Evolutionary conservation across 2,113 vertebrate genomes (phyloP), one percentile per base, ranked within the genome.

Genomic region (Microtus ochrogaster): DNA sequence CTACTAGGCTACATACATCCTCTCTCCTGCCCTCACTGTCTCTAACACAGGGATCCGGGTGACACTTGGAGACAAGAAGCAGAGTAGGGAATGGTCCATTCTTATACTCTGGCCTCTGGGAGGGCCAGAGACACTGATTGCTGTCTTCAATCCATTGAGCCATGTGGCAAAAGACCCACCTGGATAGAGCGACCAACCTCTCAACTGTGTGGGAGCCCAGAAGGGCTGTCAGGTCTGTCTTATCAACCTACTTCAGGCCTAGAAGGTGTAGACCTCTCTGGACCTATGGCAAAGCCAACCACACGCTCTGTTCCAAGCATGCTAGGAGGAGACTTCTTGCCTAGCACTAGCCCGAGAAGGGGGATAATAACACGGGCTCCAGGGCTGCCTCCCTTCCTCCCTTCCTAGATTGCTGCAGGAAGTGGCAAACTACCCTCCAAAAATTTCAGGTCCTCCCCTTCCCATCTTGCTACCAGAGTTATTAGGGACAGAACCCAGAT

Each of bases 341-440:
- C 66, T 36, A 63, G 11, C 52, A 17, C 49, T 24, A 26, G n/a
- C 68, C 85, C 8, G 3, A 68, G 19, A 39, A 11, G 4, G 24
- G 81, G 2, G 9, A 0, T 52, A 65, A 52, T 5, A 24, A 24
- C 30, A 3, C 0, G 19, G 41, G 1, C 2, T 33, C 72, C 3
- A 1, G n/a, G 17, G 14, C 77, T 63, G 1, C 28, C 41, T 89
- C 73, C 39, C 12, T 84, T 47, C 49, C 30, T 28, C 33, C 14
- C 52, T 84, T 39, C 21, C 52, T 11, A 14, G 21, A 47, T 72
- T 70, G 26, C 24, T 52, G 30, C n/a, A 55, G 9, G 30, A 4
- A 55, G 7, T 28, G 0, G 16, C 0, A 7, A 21, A 16, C 3
- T 19, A 36, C 65, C 52, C 73, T 21, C 72, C 2, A 21, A 61